Evolutionary conservation across 2,888 invertebrate genomes (phyloP).

Genomic region (Camponotus fellah): DNA sequence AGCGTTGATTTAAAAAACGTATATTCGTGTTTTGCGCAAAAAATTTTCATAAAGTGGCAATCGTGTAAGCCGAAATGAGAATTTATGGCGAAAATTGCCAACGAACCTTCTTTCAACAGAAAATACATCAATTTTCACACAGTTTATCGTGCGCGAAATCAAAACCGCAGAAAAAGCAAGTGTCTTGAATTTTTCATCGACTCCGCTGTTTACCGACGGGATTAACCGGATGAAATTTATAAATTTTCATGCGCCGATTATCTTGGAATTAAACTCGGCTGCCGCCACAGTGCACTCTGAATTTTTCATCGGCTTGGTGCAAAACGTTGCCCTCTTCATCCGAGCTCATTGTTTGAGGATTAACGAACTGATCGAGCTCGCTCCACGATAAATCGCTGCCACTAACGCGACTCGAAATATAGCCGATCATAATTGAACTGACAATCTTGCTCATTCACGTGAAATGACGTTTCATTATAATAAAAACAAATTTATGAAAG

Average conservation of each 20-base stretch:
- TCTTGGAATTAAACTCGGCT: slow-evolving; percentile 45
- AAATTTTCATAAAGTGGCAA: neutral
- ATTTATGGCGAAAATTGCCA: slow-evolving; percentile 23
- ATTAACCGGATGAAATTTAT: slow-evolving; percentile 50
- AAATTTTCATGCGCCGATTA: slow-evolving; percentile 56
- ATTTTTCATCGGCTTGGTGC: slow-evolving; percentile 37
- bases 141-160: slow-evolving; percentile 29
- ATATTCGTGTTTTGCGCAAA: neutral
- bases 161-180: slow-evolving; percentile 31
- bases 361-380: slow-evolving; percentile 45
- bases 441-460: slow-evolving; percentile 34
- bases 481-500: slow-evolving; percentile 27
- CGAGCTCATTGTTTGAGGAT: slow-evolving; percentile 48
- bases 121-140: slow-evolving; percentile 13
- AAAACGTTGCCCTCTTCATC: slow-evolving; percentile 29
- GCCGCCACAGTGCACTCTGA: slow-evolving; percentile 10
- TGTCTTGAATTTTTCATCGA: slow-evolving; percentile 45
- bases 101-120: neutral
- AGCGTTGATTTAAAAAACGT: neutral
- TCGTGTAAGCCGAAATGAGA: neutral
- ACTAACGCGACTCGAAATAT: slow-evolving; percentile 21
- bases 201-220: slow-evolving; percentile 32
- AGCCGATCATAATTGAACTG: slow-evolving; percentile 31
- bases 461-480: slow-evolving; percentile 46
- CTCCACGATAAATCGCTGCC: slow-evolving; percentile 41